Evolutionary conservation across 2,888 invertebrate genomes (phyloP).

Genomic region (Bombylius discolor): DNA sequence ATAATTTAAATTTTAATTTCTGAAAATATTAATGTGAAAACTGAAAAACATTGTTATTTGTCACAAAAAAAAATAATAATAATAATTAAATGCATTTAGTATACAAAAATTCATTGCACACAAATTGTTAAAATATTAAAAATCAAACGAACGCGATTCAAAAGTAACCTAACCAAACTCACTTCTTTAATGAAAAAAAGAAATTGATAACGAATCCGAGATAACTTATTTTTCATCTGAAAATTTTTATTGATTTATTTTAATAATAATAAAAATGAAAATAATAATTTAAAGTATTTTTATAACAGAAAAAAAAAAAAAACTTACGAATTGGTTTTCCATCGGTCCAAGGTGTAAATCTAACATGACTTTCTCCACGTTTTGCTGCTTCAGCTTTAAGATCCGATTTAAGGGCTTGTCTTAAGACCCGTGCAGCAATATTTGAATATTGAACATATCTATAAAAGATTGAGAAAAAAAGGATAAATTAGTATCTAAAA

Average conservation of each 20-base stretch:
- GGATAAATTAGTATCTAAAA: too few species aligned
- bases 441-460: conserved; percentile 95
- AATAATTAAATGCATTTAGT: too few species aligned
- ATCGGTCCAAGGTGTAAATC: conserved; percentile 77
- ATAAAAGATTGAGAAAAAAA: conserved; percentile 19
- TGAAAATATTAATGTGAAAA: too few species aligned
- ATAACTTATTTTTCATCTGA: conserved; percentile 7
- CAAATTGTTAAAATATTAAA: too few species aligned
- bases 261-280: background rate
- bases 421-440: conserved; percentile 74
- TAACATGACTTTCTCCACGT: conserved; percentile 61
- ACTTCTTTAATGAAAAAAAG: too few species aligned
- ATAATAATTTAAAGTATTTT: background rate
- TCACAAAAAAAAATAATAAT: too few species aligned
- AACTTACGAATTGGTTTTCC: conserved; percentile 77
- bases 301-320: background rate
- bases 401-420: conserved; percentile 68
- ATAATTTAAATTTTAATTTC: too few species aligned
- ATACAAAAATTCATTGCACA: too few species aligned
- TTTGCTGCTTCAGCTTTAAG: conserved; percentile 58
- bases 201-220: background rate
- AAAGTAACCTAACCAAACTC: too few species aligned
- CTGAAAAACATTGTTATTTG: too few species aligned
- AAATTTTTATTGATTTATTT: background rate
- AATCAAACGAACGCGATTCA: too few species aligned